Evolutionary conservation across 2,797 vertebrate species (phyloP).

Genomic region (Scarus forsteni): DNA sequence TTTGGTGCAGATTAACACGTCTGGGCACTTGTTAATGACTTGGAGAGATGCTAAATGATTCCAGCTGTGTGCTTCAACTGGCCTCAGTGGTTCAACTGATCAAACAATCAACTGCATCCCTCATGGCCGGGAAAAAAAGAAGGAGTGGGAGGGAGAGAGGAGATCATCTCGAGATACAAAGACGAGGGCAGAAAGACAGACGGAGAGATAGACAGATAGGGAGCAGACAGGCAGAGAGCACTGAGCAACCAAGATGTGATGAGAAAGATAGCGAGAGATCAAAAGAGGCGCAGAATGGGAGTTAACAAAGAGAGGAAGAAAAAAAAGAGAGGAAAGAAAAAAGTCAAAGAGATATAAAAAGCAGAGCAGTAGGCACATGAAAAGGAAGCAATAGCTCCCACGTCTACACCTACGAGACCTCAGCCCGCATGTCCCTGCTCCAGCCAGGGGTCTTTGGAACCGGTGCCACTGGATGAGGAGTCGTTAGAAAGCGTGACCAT

Average conservation of each 20-base stretch:
- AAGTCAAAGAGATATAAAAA: conserved; percentile 40
- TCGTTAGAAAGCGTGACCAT: conserved; percentile 5
- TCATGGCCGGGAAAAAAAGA: conserved; percentile 12
- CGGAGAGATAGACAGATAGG: conserved; percentile 22
- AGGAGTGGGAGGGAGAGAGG: conserved; percentile 25
- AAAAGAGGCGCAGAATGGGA: conserved; percentile 56
- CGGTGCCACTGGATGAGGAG: conserved; percentile 19
- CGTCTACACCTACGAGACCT: conserved; percentile 19
- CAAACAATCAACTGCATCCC: conserved; percentile 59
- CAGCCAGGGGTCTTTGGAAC: conserved; percentile 37
- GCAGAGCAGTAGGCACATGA: conserved; percentile 22
- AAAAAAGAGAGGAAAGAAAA: conserved; percentile 15
- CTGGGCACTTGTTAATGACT: conserved; percentile 73
- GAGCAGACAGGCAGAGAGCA: conserved; percentile 38
- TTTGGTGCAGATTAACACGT: conserved; percentile 79
- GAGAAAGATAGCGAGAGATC: conserved; percentile 57
- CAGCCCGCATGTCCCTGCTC: conserved; percentile 24
- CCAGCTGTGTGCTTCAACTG: conserved; percentile 59
- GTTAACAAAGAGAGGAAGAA: conserved; percentile 55
- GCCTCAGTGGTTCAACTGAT: conserved; percentile 54
- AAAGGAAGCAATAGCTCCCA: conserved; percentile 18
- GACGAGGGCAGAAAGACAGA: conserved; percentile 31
- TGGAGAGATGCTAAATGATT: conserved; percentile 58
- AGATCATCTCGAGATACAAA: conserved; percentile 39
- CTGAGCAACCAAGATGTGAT: conserved; percentile 43